Conservation (phyloP, 1,140 invertebrate genomes). For the Calephelis virginiensis region DNA sequence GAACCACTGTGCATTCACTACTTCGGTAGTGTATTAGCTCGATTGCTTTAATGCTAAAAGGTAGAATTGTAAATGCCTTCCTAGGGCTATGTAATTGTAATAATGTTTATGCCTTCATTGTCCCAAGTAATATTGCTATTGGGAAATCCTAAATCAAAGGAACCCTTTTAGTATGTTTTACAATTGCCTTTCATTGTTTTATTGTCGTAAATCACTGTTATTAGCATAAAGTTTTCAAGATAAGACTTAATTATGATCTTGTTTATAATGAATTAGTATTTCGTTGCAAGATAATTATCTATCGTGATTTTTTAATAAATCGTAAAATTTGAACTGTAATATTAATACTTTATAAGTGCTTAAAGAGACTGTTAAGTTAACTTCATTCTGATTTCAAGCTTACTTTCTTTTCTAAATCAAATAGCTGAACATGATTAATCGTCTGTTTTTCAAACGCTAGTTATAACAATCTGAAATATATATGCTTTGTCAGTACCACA, state of each 20-base stretch:
- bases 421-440: too few relatives aligned
- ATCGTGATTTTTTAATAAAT: too few relatives aligned
- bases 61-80: slow-evolving; percentile 1
- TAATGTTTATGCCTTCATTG: slow-evolving; percentile 9
- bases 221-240: neutral
- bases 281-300: neutral
- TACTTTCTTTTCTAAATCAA: too few relatives aligned
- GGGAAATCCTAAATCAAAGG: slow-evolving; percentile 31
- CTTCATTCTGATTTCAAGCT: too few relatives aligned
- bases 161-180: slow-evolving; percentile 7
- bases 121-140: slow-evolving; percentile 20
- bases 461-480: too few relatives aligned
- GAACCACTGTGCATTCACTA: slow-evolving; percentile 7
- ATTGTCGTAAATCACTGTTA: neutral
- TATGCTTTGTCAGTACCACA: too few relatives aligned
- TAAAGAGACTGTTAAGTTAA: too few relatives aligned
- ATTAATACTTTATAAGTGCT: too few relatives aligned
- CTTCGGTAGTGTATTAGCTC: neutral
- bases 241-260: neutral
- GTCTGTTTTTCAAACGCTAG: too few relatives aligned
- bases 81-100: slow-evolving; percentile 12
- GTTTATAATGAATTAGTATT: neutral
- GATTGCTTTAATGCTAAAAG: slow-evolving; percentile 10
- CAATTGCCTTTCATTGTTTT: slow-evolving; percentile 4
- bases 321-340: too few relatives aligned